Evolutionary conservation across 2,888 invertebrate species (phyloP).

Genomic region (Tetramorium bicarinatum): DNA sequence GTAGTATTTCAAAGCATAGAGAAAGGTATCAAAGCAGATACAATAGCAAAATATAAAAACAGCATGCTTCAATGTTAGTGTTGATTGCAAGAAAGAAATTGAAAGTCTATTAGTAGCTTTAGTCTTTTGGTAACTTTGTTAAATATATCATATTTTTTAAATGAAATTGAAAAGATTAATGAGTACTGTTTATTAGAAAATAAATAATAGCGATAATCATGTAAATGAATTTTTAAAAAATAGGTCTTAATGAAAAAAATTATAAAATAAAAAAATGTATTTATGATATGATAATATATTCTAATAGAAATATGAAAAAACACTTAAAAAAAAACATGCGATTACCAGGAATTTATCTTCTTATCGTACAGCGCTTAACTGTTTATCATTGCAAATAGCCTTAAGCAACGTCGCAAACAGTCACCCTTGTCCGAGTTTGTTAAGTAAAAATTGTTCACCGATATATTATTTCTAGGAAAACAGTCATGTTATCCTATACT

Average conservation of each 20-base stretch:
- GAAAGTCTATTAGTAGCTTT: not conserved
- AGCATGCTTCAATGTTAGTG: not conserved
- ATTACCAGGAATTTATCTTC: not conserved
- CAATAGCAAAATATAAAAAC: not conserved
- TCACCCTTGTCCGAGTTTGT: conserved; percentile 20
- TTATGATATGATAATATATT: not conserved
- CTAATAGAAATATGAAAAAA: not conserved
- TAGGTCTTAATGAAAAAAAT: not conserved
- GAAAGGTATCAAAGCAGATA: not conserved
- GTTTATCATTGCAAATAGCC: conserved; percentile 11
- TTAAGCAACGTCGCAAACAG: not conserved
- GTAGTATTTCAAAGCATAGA: not conserved
- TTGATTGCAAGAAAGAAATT: not conserved
- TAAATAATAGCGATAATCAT: not conserved
- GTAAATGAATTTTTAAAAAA: not conserved
- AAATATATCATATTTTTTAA: not conserved
- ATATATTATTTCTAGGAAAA: not conserved
- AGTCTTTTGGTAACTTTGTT: not conserved
- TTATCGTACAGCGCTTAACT: not conserved
- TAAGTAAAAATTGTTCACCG: conserved; percentile 6
- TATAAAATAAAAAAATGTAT: not conserved
- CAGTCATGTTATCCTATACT: conserved; percentile 6
- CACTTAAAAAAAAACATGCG: not conserved
- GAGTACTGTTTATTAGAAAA: not conserved
- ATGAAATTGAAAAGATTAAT: not conserved